Evolutionary conservation across 2,113 vertebrate species (phyloP).

Genomic region (Polypterus senegalus): DNA sequence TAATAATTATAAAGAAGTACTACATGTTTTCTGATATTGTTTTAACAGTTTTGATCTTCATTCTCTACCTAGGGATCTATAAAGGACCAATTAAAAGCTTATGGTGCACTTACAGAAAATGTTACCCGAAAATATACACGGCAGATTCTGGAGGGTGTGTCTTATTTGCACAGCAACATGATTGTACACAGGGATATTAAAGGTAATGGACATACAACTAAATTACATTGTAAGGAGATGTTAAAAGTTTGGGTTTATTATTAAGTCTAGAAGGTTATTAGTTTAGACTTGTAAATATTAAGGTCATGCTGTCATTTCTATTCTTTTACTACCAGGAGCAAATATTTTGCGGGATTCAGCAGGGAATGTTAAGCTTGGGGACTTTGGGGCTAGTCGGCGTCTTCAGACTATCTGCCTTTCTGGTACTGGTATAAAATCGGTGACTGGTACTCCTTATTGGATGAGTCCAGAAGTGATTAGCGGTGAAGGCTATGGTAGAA

Average conservation of each 20-base stretch:
- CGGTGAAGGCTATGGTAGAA: conserved; percentile 91
- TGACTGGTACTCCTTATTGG: conserved; percentile 95
- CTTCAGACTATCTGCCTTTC: conserved; percentile 96
- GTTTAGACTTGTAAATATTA: too few relatives aligned
- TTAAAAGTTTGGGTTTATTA: too few relatives aligned
- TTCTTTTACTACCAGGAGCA: conserved; percentile 59
- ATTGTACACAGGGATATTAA: conserved; percentile 98
- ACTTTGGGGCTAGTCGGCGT: conserved; percentile 90
- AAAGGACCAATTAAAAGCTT: conserved; percentile 94
- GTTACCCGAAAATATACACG: conserved; percentile 91
- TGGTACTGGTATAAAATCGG: conserved; percentile 92
- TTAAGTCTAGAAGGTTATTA: too few relatives aligned
- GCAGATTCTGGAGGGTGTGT: conserved; percentile 93
- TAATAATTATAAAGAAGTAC: too few relatives aligned
- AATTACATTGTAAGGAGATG: too few relatives aligned
- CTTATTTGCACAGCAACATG: conserved; percentile 98
- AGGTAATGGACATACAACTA: conserved; percentile 48
- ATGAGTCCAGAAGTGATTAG: conserved; percentile 98
- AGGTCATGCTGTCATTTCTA: neutral
- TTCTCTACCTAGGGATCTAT: conserved; percentile 72
- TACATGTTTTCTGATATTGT: too few relatives aligned
- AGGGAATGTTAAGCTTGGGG: conserved; percentile 94
- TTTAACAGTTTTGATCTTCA: neutral
- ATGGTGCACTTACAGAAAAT: conserved; percentile 91
- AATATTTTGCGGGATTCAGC: conserved; percentile 93